Percentiles rank a stretch among this genome's conserved stretches.
Evolutionary conservation across 2,113 vertebrate genomes (phyloP).

Genomic region (Abramis brama): DNA sequence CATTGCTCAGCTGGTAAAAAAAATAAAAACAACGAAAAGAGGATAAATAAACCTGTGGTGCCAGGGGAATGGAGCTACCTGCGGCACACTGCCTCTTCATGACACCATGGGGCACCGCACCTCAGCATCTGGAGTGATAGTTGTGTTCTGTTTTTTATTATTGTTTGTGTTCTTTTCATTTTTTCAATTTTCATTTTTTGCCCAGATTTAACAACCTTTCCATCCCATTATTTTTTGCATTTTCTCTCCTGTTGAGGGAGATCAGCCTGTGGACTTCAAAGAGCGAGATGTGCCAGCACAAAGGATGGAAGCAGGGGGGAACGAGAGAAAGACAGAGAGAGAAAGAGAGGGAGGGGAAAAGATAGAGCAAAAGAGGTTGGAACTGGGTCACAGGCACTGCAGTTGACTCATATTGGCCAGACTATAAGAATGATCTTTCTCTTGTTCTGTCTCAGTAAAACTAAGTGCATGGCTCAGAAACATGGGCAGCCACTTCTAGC

Average conservation of each 20-base stretch:
- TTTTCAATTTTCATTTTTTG: constrained; percentile 53
- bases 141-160: constrained; percentile 12
- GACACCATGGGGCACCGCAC: constrained; percentile 36
- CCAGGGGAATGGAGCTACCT: constrained; percentile 63
- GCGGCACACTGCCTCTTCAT: constrained; percentile 44
- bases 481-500: neutral
- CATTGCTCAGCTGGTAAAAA: constrained; percentile 74
- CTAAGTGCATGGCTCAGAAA: constrained; percentile 25
- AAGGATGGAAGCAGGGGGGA: constrained; percentile 11
- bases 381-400: constrained; percentile 81
- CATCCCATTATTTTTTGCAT: constrained; percentile 28
- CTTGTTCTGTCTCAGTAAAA: constrained; percentile 61
- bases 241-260: constrained; percentile 63
- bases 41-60: constrained; percentile 69
- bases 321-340: constrained; percentile 1
- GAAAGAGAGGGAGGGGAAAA: neutral
- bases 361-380: constrained; percentile 70
- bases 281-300: constrained; percentile 25
- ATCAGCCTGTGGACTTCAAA: constrained; percentile 80
- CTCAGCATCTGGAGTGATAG: constrained; percentile 38
- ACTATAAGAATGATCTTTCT: constrained; percentile 65
- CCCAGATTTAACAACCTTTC: constrained; percentile 11
- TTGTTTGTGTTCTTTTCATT: constrained; percentile 40
- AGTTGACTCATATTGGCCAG: constrained; percentile 74
- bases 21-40: constrained; percentile 67